Conservation (phyloP, 2,888 invertebrate genomes). For the Mesoligia furuncula region DNA sequence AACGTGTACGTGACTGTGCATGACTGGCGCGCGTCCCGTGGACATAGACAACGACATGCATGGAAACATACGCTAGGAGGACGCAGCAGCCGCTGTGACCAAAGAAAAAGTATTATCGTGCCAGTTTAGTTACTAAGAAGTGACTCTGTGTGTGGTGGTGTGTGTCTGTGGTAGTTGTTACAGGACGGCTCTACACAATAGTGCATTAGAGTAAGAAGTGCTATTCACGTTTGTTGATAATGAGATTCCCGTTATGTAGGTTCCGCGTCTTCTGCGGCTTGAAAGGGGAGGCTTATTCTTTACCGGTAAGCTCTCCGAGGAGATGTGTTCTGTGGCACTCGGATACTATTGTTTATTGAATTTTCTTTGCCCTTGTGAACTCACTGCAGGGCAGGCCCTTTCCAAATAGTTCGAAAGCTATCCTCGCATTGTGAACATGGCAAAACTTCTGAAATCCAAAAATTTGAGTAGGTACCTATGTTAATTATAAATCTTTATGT, state of each 20-base stretch:
- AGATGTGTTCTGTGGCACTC: no score
- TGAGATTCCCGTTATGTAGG: background rate
- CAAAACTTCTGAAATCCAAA: background rate
- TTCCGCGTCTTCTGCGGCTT: background rate
- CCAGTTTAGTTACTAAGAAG: constrained; percentile 7
- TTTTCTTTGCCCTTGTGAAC: no score
- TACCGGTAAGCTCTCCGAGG: no score
- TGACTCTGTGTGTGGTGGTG: no score
- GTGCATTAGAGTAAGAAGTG: background rate
- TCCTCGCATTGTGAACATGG: background rate
- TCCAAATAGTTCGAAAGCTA: no score
- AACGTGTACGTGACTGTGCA: background rate
- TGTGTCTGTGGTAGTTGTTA: no score
- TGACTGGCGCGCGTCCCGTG: no score
- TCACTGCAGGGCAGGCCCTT: no score
- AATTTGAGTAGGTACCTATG: background rate
- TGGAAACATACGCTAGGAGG: background rate
- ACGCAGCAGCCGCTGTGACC: constrained; percentile 2
- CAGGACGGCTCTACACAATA: background rate
- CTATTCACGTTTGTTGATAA: no score
- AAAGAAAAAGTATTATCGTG: constrained; percentile 33
- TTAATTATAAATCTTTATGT: background rate
- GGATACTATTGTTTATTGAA: no score
- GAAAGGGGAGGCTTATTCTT: background rate
- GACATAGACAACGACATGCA: background rate